Conservation (phyloP, 2,888 invertebrate species). For the Watsonalla cultraria region DNA sequence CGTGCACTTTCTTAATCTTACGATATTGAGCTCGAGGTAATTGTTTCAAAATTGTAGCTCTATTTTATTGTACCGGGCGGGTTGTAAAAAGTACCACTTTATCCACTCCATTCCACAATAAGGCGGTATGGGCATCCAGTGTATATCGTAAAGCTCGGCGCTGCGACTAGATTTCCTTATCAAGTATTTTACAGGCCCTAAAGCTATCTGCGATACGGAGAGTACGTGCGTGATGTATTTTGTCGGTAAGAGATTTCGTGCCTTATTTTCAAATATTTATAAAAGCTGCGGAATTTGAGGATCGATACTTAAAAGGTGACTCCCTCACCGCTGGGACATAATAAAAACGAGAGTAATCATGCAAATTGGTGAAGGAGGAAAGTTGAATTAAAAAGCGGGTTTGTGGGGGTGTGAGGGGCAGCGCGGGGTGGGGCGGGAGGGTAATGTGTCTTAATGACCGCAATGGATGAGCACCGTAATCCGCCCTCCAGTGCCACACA, state of each 20-base stretch:
- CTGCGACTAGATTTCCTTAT: conserved; percentile 2
- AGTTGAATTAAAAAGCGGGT: conserved; percentile 77
- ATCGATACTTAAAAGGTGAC: conserved; percentile 44
- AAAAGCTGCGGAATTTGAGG: conserved; percentile 29
- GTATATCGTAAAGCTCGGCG: neutral
- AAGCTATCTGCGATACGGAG: conserved; percentile 1
- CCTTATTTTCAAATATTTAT: conserved; percentile 9
- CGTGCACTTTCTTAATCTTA: conserved; percentile 78
- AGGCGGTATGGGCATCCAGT: neutral
- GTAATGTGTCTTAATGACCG: conserved; percentile 78
- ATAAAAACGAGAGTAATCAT: conserved; percentile 79
- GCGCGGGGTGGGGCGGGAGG: conserved; percentile 29
- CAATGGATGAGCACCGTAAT: conserved; percentile 73
- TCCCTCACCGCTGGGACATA: conserved; percentile 51
- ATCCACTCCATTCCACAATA: conserved; percentile 1
- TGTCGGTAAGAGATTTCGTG: neutral
- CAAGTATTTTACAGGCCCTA: conserved; percentile 3
- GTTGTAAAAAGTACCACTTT: conserved; percentile 2
- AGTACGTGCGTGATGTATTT: neutral
- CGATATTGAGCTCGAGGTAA: conserved; percentile 75
- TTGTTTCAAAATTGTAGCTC: conserved; percentile 72
- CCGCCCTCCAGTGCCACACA: conserved; percentile 46
- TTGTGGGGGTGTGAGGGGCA: conserved; percentile 26
- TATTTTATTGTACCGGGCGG: conserved; percentile 6
- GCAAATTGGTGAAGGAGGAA: conserved; percentile 74